Evolutionary conservation across 2,888 invertebrate species (phyloP).

Genomic region (Parnassius smintheus): DNA sequence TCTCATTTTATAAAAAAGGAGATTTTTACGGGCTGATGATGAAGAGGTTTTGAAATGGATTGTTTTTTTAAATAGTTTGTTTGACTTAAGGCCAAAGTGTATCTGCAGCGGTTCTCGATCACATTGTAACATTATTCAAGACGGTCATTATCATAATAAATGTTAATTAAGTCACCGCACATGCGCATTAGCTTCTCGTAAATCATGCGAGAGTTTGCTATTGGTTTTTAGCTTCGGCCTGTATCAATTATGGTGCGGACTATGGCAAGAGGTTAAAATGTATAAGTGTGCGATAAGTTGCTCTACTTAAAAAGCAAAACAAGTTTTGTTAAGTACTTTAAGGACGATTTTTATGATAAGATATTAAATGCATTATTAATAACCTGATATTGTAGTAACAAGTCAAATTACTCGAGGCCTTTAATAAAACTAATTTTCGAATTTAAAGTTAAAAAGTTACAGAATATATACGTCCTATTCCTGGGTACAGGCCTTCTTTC

Average conservation of each 20-base stretch:
- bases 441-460: no score
- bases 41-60: no score
- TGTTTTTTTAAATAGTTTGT: no score
- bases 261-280: conserved; percentile 45
- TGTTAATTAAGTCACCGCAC: conserved; percentile 73
- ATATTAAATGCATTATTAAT: no score
- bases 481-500: no score
- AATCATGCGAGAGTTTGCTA: conserved; percentile 64
- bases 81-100: conserved; percentile 21
- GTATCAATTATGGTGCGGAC: conserved; percentile 69
- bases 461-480: no score
- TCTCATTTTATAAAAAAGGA: no score
- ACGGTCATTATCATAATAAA: conserved; percentile 73
- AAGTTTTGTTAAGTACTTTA: background rate
- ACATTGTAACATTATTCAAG: conserved; percentile 70
- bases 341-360: no score
- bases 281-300: conserved; percentile 28
- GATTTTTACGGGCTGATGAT: no score
- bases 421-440: no score
- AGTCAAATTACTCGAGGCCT: no score
- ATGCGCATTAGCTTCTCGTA: conserved; percentile 69
- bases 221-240: conserved; percentile 70
- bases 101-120: conserved; percentile 33
- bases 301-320: conserved; percentile 37
- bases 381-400: no score